Conservation (phyloP, 2,113 vertebrate species). For the Cinclus mexicanus region DNA sequence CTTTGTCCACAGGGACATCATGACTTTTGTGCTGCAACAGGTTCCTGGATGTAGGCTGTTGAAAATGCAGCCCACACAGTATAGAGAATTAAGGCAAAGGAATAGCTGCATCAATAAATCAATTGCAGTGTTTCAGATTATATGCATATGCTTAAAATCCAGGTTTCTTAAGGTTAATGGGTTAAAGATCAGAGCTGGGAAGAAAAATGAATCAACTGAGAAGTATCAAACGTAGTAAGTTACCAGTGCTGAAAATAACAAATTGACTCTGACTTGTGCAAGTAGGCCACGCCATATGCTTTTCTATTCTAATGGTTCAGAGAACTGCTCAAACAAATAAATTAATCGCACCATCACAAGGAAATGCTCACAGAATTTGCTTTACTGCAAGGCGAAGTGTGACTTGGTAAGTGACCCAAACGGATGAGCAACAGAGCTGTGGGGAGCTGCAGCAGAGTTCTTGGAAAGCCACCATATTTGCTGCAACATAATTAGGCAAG, state of each 20-base stretch:
- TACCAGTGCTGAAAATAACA: constrained; percentile 4
- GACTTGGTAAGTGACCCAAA: constrained; percentile 36
- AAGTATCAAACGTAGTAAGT: background rate
- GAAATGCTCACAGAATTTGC: background rate
- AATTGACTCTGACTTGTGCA: background rate
- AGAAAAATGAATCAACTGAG: background rate
- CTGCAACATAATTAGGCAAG: constrained; percentile 13
- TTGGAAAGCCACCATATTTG: constrained; percentile 15
- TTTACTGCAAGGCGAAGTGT: background rate
- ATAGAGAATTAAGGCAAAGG: background rate
- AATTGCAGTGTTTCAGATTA: background rate
- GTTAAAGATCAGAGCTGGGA: background rate
- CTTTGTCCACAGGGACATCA: background rate
- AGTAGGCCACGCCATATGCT: background rate
- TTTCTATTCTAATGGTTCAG: background rate
- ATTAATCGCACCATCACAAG: constrained; percentile 10
- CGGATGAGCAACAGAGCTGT: constrained; percentile 37
- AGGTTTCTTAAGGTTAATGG: background rate
- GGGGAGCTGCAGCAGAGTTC: constrained; percentile 3
- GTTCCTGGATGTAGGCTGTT: background rate
- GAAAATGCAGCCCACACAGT: background rate
- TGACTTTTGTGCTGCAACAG: background rate
- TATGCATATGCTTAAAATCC: background rate
- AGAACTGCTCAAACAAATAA: background rate
- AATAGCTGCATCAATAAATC: background rate